These are phyloP conservation scores for Apodemia duryi DNA, from an alignment of 2,888 invertebrate species.

Conservation along the genomic window DNA sequence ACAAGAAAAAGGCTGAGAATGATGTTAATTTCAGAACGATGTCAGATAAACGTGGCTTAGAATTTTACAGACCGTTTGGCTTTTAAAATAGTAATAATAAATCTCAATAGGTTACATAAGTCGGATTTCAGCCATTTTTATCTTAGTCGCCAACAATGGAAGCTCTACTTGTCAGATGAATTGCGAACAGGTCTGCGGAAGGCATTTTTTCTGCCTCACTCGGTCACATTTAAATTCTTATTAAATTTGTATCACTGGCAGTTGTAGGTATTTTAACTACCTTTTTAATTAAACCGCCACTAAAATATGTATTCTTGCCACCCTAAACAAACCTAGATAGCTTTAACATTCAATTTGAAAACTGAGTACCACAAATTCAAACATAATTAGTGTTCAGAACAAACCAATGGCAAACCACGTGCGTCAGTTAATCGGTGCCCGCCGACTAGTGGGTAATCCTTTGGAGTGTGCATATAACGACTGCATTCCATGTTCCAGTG, in stretches of 20 bases:
- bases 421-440: constrained; percentile 66
- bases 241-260: constrained; percentile 10
- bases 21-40: background rate
- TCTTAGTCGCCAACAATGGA: constrained; percentile 4
- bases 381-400: constrained; percentile 50
- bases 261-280: background rate
- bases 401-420: constrained; percentile 62
- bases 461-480: constrained; percentile 71
- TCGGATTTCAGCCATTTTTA: constrained; percentile 13
- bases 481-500: constrained; percentile 37
- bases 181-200: constrained; percentile 45
- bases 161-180: constrained; percentile 41
- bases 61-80: background rate
- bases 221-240: constrained; percentile 10
- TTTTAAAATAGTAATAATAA: constrained; percentile 8
- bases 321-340: constrained; percentile 1
- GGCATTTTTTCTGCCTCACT: constrained; percentile 46
- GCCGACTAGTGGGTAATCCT: constrained; percentile 69
- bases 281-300: background rate
- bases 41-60: background rate
- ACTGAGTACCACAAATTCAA: constrained; percentile 45
- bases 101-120: constrained; percentile 9
- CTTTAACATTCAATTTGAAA: constrained; percentile 18
- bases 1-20: background rate
- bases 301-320: background rate